Base-by-base conservation (phyloP, 2,888 invertebrate genomes). In the Leptothorax acervorum region DNA sequence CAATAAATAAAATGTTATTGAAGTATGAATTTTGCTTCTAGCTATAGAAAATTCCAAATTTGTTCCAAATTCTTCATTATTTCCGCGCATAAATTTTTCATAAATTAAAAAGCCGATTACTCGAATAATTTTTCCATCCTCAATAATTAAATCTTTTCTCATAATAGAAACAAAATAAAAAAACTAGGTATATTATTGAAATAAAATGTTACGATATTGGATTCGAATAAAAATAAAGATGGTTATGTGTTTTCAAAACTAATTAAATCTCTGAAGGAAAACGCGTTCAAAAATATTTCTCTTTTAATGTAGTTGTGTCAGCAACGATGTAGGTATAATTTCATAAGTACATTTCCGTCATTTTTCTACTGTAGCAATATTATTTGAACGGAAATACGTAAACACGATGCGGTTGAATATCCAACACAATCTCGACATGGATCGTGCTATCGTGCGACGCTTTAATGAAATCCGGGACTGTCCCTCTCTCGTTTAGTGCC, bases 401-500 rank as follows among this genome's bases (percentile, higher is more conserved):
- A 78, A 66, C 39, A 78, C 9, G 42, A 66, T 28, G 55, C n/a
- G 42, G 55, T 78, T 55, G 31, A 68, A 78, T 78, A 45, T 78
- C 45, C 12, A 55, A 76, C 76, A 55, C 39, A 55, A 55, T 78
- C 68, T 68, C 66, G 31, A 78, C 42, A 9, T 45, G 45, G 6
- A 78, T 68, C 68, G 55, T 18, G 42, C 42, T 76, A 76, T 42
- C 65, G 66, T 66, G 76, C 53, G 4, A 66, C 9, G 15, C 42
- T 78, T 68, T 78, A 78, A 68, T 78, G 78, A 78, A 78, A 78
- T 78, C 68, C 45, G 31, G n/a, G 28, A 39, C 12, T 66, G 55
- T n/a, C 66, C n/a, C 51, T 66, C 55, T 45, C 55, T 66, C 53
- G 5, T 76, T 55, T 45, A 66, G 55, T 31, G 28, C 45, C 78